Evolutionary conservation across 1,140 invertebrate genomes (phyloP), one percentile per base, ranked within the genome.

Genomic region (Alviniconcha marisindica): DNA sequence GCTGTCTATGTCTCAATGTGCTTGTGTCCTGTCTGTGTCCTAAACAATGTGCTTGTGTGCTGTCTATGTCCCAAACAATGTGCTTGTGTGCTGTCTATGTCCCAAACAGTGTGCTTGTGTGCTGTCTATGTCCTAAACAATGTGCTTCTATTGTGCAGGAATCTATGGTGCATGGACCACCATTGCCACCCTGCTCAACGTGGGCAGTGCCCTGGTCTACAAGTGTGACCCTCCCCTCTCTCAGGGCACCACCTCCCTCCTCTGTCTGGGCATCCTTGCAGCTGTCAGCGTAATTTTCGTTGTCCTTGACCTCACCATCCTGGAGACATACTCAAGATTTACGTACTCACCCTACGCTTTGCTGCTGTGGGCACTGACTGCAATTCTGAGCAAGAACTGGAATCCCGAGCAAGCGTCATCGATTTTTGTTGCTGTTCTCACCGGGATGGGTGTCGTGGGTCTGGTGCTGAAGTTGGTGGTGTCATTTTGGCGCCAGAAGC

Each of bases 101-200:
- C 3, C 21, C 18, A 24, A 60, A 60, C 4, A 5, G 15, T 60
- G 7, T 60, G 24, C 24, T 10, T 24, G 3, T 60, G n/a, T n/a
- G n/a, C n/a, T n/a, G n/a, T n/a, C n/a, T n/a, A n/a, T n/a, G n/a
- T n/a, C n/a, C n/a, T n/a, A 12, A 60, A 5, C 56, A 60, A 4
- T 4, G 28, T n/a, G 56, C 28, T 60, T n/a, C 24, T 60, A n/a
- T 66, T 66, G 31, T 40, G 3, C 69, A 71, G 77, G 88, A 12
- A 86, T 92, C 60, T 92, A 92, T 83, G 92, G 90, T 0, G 87
- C 89, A 7, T 92, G 91, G 91, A 87, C 89, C 4, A 88, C 88
- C 5, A 82, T 93, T 3, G 91, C 91, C n/a, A 88, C 91, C 10
- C 78, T 91, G 2, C 74, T 92, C 14, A 92, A 91, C 79, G 78